Percentiles rank a stretch among this genome's conserved stretches.
Evolutionary conservation across 2,113 vertebrate genomes (phyloP).

Genomic region (Gnathonemus echidnorhynchus): DNA sequence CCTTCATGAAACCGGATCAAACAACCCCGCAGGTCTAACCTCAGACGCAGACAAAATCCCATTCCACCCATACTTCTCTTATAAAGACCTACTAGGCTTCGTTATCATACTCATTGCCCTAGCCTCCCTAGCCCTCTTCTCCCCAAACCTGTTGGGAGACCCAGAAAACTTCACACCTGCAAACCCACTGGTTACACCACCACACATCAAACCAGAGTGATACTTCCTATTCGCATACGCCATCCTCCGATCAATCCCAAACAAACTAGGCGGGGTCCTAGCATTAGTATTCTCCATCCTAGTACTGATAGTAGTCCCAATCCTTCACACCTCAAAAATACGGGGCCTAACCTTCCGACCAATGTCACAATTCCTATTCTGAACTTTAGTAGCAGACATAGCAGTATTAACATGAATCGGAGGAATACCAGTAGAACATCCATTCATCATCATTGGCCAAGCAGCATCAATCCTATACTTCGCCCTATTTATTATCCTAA

Average conservation of each 20-base stretch:
- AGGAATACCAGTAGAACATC: conserved; percentile 20
- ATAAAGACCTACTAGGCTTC: not conserved
- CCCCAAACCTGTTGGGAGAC: conserved; percentile 17
- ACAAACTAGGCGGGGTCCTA: conserved; percentile 27
- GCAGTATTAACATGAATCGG: conserved; percentile 17
- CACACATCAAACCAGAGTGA: conserved; percentile 15
- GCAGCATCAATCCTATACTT: conserved; percentile 16
- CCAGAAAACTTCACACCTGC: conserved; percentile 20
- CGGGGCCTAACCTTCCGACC: conserved; percentile 6
- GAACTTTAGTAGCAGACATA: not conserved
- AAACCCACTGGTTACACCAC: conserved; percentile 13
- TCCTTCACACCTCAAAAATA: conserved; percentile 28
- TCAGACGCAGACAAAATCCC: conserved; percentile 33
- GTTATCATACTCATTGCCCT: not conserved
- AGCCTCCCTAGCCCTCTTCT: not conserved
- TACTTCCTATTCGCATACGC: conserved; percentile 25
- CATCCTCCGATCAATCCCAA: conserved; percentile 26
- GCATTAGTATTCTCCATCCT: conserved; percentile 10
- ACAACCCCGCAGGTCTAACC: conserved; percentile 13
- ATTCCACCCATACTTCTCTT: conserved; percentile 24
- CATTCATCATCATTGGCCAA: conserved; percentile 20
- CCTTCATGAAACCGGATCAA: conserved; percentile 20
- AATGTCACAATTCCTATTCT: conserved; percentile 23
- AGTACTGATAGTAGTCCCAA: not conserved
- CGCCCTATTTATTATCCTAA: not conserved